phyloP scores from a whole-genome alignment of 2,888 invertebrate genomes.

The Nomada fabriciana region DNA sequence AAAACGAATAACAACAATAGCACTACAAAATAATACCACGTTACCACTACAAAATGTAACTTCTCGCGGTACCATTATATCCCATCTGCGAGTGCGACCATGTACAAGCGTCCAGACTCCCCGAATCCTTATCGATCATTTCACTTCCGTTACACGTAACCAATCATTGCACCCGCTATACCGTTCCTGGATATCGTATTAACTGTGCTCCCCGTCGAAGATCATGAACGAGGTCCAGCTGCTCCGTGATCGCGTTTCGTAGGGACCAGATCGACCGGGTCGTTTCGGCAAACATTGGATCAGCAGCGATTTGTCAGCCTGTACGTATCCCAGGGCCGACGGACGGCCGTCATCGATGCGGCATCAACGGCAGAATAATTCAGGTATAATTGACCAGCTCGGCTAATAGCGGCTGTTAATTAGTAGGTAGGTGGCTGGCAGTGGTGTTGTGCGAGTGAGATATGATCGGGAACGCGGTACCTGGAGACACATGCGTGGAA shows the following conservation, averaged over 20 bases:
- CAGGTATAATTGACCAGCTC: conserved; percentile 75
- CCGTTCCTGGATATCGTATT: conserved; percentile 12
- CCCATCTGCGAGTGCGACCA: background rate
- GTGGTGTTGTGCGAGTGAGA: conserved; percentile 66
- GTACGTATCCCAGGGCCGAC: conserved; percentile 24
- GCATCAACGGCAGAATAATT: conserved; percentile 74
- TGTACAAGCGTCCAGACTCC: background rate
- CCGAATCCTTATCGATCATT: background rate
- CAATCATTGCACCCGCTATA: conserved; percentile 14
- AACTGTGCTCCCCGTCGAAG: conserved; percentile 33
- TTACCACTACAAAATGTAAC: background rate
- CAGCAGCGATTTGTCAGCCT: conserved; percentile 55
- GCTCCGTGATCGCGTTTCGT: background rate
- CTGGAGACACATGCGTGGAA: conserved; percentile 43
- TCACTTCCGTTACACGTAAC: background rate
- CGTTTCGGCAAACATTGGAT: conserved; percentile 63
- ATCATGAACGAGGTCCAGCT: conserved; percentile 27
- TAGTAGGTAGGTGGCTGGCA: conserved; percentile 62
- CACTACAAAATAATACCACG: background rate
- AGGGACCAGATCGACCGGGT: conserved; percentile 25
- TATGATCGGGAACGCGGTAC: conserved; percentile 64
- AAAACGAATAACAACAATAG: too few species aligned
- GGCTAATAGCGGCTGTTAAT: conserved; percentile 76
- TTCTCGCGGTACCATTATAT: background rate
- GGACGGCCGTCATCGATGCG: conserved; percentile 57